Evolutionary conservation across 37 sponge, comb jelly and placozoan genomes (phyloP).

Genomic region (Aphrocallistes beatrix): DNA sequence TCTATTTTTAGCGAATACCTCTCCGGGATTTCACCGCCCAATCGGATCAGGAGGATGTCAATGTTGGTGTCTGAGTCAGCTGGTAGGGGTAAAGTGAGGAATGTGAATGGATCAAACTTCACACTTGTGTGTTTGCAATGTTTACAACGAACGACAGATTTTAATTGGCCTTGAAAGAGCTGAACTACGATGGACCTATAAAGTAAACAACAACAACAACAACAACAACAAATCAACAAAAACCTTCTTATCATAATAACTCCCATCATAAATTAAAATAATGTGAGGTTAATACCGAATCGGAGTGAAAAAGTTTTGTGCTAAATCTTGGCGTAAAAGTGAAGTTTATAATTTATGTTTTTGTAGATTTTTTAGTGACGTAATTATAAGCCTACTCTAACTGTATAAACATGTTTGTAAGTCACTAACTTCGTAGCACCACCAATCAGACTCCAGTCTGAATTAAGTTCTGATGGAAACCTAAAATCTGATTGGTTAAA

Average conservation of each 20-base stretch:
- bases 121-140: slow-evolving; percentile 66
- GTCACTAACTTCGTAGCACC: no score
- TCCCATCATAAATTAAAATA: neutral
- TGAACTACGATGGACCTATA: slow-evolving; percentile 18
- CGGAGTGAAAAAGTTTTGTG: neutral
- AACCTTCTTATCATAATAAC: neutral
- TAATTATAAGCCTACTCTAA: no score
- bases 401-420: no score
- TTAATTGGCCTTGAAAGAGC: slow-evolving; percentile 95
- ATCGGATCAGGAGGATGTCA: slow-evolving; percentile 46
- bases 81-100: slow-evolving; percentile 92
- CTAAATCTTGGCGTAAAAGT: no score
- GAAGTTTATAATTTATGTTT: no score
- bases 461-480: no score
- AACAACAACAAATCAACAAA: neutral
- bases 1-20: slow-evolving; percentile 56
- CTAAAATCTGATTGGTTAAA: no score
- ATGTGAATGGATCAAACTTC: slow-evolving; percentile 96
- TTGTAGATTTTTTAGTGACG: no score
- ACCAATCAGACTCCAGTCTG: no score
- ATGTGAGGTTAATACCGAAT: no score
- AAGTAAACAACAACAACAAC: no score
- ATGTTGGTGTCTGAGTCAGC: slow-evolving; percentile 67
- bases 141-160: slow-evolving; percentile 57
- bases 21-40: slow-evolving; percentile 62